Evolutionary conservation across 2,113 vertebrate genomes (phyloP).

Genomic region (Patagioenas fasciata): DNA sequence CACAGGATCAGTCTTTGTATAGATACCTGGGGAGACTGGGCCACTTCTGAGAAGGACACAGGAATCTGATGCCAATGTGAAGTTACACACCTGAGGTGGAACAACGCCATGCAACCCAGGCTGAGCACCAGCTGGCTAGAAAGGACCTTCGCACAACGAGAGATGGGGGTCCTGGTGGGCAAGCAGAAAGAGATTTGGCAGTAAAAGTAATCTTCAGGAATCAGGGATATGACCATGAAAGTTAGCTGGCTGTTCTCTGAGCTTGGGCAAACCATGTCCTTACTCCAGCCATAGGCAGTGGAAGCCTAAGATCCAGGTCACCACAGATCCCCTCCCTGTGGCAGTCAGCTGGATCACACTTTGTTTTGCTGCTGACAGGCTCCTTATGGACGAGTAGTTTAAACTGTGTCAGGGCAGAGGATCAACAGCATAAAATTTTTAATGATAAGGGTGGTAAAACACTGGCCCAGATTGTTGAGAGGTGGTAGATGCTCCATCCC

Average conservation of each 20-base stretch:
- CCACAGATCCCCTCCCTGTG: fast-evolving
- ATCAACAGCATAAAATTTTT: not conserved
- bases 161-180: not conserved
- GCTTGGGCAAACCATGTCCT: not conserved
- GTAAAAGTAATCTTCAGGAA: not conserved
- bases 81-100: not conserved
- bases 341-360: not conserved
- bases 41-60: not conserved
- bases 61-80: not conserved
- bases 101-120: not conserved
- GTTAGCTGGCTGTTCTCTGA: not conserved
- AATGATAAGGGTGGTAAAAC: too few species aligned
- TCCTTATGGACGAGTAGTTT: not conserved
- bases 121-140: not conserved
- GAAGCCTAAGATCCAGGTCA: not conserved
- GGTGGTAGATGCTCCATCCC: too few species aligned
- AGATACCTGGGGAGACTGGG: not conserved
- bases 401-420: not conserved
- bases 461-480: too few species aligned
- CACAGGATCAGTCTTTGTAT: not conserved
- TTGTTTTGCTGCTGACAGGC: not conserved
- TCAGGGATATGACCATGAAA: too few species aligned
- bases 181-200: not conserved
- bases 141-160: not conserved
- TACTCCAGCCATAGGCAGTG: not conserved